phyloP scores from a whole-genome alignment of 2,888 invertebrate species.

The Apoderus coryli region DNA sequence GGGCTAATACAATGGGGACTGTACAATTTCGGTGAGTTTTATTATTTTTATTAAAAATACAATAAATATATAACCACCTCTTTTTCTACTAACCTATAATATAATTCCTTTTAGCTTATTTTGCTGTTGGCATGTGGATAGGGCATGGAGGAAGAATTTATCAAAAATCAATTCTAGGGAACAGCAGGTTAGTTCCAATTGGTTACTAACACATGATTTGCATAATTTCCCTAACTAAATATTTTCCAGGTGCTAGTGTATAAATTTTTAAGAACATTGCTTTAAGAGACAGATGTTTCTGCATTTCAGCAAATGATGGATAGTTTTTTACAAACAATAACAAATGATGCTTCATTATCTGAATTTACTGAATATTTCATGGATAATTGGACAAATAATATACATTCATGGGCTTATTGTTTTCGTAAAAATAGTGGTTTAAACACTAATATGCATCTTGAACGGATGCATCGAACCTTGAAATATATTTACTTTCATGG shows the following conservation, averaged over 20 bases:
- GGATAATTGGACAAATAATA: conserved; percentile 12
- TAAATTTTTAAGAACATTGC: conserved; percentile 10
- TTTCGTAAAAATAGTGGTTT: conserved; percentile 10
- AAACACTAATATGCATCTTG: conserved; percentile 13
- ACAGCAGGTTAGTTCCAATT: conserved; percentile 6
- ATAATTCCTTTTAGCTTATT: too few relatives aligned
- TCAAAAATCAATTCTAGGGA: conserved; percentile 11
- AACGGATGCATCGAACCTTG: conserved; percentile 12
- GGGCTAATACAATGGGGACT: neutral
- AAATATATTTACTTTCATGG: conserved; percentile 18
- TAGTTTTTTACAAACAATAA: conserved; percentile 8
- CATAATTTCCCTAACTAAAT: neutral
- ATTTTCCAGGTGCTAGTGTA: neutral
- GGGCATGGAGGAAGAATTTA: conserved; percentile 12
- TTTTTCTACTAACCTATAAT: too few relatives aligned
- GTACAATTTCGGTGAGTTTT: conserved; percentile 3
- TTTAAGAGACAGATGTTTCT: conserved; percentile 13
- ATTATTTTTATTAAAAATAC: too few relatives aligned
- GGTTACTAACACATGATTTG: neutral
- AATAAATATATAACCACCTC: too few relatives aligned
- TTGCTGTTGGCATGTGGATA: too few relatives aligned
- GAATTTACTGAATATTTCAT: conserved; percentile 15
- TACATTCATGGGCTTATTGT: conserved; percentile 16
- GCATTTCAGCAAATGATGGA: conserved; percentile 13
- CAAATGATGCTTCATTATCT: conserved; percentile 7